Evolutionary conservation across 2,113 vertebrate species (phyloP).

Genomic region (Noturus placidus): DNA sequence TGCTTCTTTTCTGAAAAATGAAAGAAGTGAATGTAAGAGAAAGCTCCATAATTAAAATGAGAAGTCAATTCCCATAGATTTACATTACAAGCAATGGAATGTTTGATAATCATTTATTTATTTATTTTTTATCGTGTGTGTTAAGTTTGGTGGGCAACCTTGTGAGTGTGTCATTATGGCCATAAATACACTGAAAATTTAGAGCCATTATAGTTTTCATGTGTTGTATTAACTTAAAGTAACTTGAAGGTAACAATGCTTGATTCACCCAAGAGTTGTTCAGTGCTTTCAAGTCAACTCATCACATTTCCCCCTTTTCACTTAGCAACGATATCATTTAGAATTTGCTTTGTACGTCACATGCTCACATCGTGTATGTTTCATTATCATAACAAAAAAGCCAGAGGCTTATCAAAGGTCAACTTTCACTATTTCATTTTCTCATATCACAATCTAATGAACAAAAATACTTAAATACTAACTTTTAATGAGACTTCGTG

Average conservation of each 20-base stretch:
- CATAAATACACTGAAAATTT: not conserved
- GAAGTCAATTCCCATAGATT: not conserved
- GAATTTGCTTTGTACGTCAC: not conserved
- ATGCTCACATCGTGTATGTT: slow-evolving; percentile 7
- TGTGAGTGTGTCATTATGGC: not conserved
- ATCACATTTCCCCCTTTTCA: not conserved
- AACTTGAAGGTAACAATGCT: not conserved
- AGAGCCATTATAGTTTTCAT: not conserved
- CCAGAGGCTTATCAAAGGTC: slow-evolving; percentile 1
- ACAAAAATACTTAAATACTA: slow-evolving; percentile 6
- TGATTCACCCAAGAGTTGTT: not conserved
- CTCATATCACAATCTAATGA: slow-evolving; percentile 13
- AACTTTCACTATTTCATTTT: not conserved
- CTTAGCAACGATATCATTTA: not conserved
- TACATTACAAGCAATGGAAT: not conserved
- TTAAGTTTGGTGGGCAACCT: not conserved
- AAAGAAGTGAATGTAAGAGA: not conserved
- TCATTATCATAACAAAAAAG: not conserved
- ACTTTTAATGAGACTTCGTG: slow-evolving; percentile 32
- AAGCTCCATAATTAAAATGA: not conserved
- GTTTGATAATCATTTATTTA: not conserved
- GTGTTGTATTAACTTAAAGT: not conserved
- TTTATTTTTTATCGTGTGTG: not conserved
- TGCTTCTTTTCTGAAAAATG: not conserved
- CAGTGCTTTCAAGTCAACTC: not conserved